Percentiles rank a stretch among this genome's conserved stretches.
These are phyloP conservation scores for Clarias platycephalus DNA, from an alignment of 2,797 vertebrate genomes.

Conservation along the genomic window DNA sequence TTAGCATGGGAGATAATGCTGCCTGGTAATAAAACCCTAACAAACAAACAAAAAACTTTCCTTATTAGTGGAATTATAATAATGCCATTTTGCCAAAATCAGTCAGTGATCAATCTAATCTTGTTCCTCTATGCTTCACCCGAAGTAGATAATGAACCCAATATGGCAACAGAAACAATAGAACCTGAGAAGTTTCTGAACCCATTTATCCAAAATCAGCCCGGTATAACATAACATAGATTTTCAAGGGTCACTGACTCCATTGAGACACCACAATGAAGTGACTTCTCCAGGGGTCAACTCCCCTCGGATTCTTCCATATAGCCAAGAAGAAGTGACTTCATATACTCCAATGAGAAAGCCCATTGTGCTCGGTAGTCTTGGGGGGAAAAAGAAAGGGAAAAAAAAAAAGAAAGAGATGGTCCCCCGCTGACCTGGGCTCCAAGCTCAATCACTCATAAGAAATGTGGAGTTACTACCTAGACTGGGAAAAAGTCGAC, in stretches of 20 bases:
- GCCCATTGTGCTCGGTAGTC: slow-evolving; percentile 44
- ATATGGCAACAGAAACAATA: slow-evolving; percentile 48
- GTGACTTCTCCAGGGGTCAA: slow-evolving; percentile 50
- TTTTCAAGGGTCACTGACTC: slow-evolving; percentile 54
- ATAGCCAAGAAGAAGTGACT: slow-evolving; percentile 54
- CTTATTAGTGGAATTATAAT: neutral
- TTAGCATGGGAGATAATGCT: slow-evolving; percentile 24
- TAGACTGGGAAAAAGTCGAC: slow-evolving; percentile 21
- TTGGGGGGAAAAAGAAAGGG: slow-evolving; percentile 33
- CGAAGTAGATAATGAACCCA: slow-evolving; percentile 33
- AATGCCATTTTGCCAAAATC: neutral
- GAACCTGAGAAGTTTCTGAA: slow-evolving; percentile 48
- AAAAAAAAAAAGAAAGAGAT: slow-evolving; percentile 35
- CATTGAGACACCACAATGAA: slow-evolving; percentile 50
- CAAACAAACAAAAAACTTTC: slow-evolving; percentile 11
- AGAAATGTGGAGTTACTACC: slow-evolving; percentile 26
- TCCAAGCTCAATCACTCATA: slow-evolving; percentile 46
- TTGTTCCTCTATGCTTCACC: neutral
- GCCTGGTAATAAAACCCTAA: neutral
- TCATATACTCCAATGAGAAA: slow-evolving; percentile 58
- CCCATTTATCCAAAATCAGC: slow-evolving; percentile 46
- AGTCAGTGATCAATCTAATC: slow-evolving; percentile 3
- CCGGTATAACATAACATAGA: slow-evolving; percentile 52
- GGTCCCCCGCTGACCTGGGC: slow-evolving; percentile 46
- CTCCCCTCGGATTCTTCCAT: slow-evolving; percentile 54